Evolutionary conservation across 2,113 vertebrate genomes (phyloP).

Genomic region (Oceanites oceanicus): DNA sequence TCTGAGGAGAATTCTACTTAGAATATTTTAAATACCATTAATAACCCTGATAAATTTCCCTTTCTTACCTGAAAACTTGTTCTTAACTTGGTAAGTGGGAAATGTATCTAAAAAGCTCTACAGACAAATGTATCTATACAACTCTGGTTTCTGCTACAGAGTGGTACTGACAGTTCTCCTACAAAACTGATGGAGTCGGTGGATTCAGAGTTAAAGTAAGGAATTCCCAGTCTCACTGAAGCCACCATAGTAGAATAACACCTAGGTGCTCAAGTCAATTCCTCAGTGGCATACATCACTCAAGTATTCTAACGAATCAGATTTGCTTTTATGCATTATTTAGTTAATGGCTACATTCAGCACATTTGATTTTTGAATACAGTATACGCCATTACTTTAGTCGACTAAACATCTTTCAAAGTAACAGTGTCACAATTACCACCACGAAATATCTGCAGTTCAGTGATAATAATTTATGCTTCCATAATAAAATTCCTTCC

Average conservation of each 20-base stretch:
- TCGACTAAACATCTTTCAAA: not conserved
- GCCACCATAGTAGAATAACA: not conserved
- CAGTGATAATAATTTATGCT: not conserved
- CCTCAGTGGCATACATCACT: not conserved
- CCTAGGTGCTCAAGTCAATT: not conserved
- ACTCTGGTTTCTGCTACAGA: not conserved
- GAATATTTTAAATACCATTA: not conserved
- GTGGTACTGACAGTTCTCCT: not conserved
- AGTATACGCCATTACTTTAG: not conserved
- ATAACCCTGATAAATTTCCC: not conserved
- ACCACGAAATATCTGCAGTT: not conserved
- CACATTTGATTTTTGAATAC: not conserved
- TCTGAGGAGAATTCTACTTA: not conserved
- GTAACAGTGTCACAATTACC: not conserved
- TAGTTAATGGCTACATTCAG: not conserved
- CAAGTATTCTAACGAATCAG: not conserved
- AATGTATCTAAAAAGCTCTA: not conserved
- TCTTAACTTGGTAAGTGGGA: not conserved
- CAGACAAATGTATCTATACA: not conserved
- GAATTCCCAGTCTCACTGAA: not conserved
- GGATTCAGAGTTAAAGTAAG: not conserved
- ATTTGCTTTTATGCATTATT: not conserved
- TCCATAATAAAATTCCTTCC: not conserved
- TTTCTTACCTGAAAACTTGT: not conserved
- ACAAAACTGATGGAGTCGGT: not conserved